Evolutionary conservation across 2,888 invertebrate species (phyloP).

Genomic region (Epistrophe eligans): DNA sequence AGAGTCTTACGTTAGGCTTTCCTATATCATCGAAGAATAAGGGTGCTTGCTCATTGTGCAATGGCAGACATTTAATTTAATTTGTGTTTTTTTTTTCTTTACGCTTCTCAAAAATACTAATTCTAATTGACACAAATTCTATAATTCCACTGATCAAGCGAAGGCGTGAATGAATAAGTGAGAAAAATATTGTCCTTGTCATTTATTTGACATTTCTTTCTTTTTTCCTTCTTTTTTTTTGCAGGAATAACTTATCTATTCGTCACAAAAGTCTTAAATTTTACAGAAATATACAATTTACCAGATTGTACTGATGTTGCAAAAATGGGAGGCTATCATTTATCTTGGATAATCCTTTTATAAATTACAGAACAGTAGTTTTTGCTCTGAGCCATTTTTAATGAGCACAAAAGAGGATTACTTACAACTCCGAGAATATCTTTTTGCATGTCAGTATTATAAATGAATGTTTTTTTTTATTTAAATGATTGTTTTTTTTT

Average conservation of each 20-base stretch:
- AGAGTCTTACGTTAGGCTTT: slow-evolving; percentile 60
- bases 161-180: not conserved
- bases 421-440: slow-evolving; percentile 8
- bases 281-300: slow-evolving; percentile 45
- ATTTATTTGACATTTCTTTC: not conserved
- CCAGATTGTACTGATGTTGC: slow-evolving; percentile 39
- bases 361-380: slow-evolving; percentile 60
- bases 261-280: slow-evolving; percentile 51
- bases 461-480: slow-evolving; percentile 3
- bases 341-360: slow-evolving; percentile 62
- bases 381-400: slow-evolving; percentile 54
- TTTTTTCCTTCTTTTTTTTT: not conserved
- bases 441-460: slow-evolving; percentile 10
- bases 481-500: not conserved
- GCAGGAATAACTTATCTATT: slow-evolving; percentile 24
- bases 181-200: slow-evolving; percentile 27
- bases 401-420: slow-evolving; percentile 69
- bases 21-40: slow-evolving; percentile 29
- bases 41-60: slow-evolving; percentile 9
- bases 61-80: slow-evolving; percentile 29
- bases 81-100: not conserved
- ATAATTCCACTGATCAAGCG: slow-evolving; percentile 15
- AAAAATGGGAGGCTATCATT: slow-evolving; percentile 60
- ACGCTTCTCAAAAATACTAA: not conserved
- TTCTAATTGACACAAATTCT: slow-evolving; percentile 39